These are phyloP conservation scores for Plestiodon gilberti DNA, from an alignment of 2,113 vertebrate species.

Conservation along the genomic window DNA sequence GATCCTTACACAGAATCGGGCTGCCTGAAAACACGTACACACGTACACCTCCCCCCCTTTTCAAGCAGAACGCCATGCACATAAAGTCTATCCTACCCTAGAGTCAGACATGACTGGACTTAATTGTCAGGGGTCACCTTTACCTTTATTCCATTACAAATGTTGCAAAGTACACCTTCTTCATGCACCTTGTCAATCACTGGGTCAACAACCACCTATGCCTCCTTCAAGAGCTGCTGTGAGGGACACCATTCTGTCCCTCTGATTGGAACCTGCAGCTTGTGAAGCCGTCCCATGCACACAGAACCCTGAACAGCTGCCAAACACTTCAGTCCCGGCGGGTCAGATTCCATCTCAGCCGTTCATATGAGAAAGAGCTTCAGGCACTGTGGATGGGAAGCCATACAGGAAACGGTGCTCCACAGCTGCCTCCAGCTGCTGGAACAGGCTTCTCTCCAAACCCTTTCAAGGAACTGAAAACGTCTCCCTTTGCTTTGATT, in stretches of 20 bases:
- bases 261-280: fast-evolving
- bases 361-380: neutral
- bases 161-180: neutral
- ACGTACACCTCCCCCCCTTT: neutral
- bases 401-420: neutral
- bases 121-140: too few species aligned
- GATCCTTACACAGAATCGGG: too few species aligned
- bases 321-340: conserved; percentile 9
- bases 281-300: neutral
- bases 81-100: neutral
- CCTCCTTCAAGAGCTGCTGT: fast-evolving
- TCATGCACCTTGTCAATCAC: neutral
- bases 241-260: fast-evolving
- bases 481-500: conserved; percentile 10
- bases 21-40: too few species aligned
- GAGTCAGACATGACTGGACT: too few species aligned
- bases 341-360: conserved; percentile 57
- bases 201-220: neutral
- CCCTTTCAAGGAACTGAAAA: conserved; percentile 17
- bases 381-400: conserved; percentile 38
- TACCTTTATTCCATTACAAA: neutral
- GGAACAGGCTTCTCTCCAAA: neutral
- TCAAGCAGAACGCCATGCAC: neutral
- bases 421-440: conserved; percentile 74
- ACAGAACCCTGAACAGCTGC: conserved; percentile 22